Percentiles rank a stretch among this genome's conserved stretches.
phyloP scores from a whole-genome alignment of 2,888 invertebrate species.

The Hirtodrosophila trivittata region DNA sequence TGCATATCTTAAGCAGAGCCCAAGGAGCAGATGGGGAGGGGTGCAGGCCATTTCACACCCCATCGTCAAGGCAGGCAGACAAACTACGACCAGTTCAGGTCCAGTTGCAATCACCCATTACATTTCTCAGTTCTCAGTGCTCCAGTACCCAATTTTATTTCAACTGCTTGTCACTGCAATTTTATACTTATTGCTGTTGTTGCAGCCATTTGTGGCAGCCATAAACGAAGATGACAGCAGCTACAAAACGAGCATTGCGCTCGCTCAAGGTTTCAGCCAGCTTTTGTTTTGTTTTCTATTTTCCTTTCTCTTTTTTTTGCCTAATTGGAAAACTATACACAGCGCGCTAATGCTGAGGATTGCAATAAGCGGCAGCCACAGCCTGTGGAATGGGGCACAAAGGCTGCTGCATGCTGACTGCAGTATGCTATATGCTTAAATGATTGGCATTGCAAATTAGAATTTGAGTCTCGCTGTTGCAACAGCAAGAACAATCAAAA shows the following conservation, averaged over 20 bases:
- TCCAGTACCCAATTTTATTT: constrained; percentile 36
- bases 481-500: too few species aligned
- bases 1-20: constrained; percentile 69
- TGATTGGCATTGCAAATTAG: constrained; percentile 46
- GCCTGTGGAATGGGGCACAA: constrained; percentile 10
- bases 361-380: constrained; percentile 2
- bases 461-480: constrained; percentile 8
- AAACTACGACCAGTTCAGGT: constrained; percentile 12
- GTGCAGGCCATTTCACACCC: background rate
- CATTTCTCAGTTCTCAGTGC: too few species aligned
- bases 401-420: constrained; percentile 16
- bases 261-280: constrained; percentile 18
- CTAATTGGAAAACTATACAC: constrained; percentile 74
- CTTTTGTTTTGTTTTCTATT: constrained; percentile 11
- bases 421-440: constrained; percentile 20
- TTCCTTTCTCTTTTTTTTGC: constrained; percentile 22
- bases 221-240: constrained; percentile 57
- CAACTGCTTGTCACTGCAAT: constrained; percentile 59
- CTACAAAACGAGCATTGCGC: background rate
- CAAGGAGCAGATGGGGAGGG: background rate
- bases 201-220: constrained; percentile 52
- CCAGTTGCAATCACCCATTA: constrained; percentile 9
- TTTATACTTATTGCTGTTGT: constrained; percentile 51
- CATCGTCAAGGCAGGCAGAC: background rate
- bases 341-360: constrained; percentile 29